These are phyloP conservation scores for Hydroisotoma schaefferi DNA, from an alignment of 2,888 invertebrate genomes.

Conservation along the genomic window DNA sequence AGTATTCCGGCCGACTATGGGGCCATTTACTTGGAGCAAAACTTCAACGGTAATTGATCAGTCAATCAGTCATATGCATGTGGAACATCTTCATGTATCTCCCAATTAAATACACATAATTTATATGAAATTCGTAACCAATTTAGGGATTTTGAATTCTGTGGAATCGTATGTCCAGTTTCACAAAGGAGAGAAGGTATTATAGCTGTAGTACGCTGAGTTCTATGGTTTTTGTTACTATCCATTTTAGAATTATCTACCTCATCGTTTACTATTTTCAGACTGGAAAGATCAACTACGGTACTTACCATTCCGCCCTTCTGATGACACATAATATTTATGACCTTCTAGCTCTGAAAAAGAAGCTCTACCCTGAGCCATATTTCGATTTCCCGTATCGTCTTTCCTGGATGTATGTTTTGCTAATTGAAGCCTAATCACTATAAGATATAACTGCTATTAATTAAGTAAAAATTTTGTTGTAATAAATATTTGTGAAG, in stretches of 20 bases:
- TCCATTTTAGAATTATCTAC: not conserved
- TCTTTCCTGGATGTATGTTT: conserved; percentile 59
- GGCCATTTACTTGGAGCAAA: conserved; percentile 66
- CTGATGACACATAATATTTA: conserved; percentile 65
- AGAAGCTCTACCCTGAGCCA: conserved; percentile 63
- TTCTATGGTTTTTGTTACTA: not conserved
- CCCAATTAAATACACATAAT: conserved; percentile 54
- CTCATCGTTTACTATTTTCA: conserved; percentile 33
- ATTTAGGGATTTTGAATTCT: conserved; percentile 69
- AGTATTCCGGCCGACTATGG: conserved; percentile 88
- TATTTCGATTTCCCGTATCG: conserved; percentile 64
- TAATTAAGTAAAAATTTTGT: too few species aligned
- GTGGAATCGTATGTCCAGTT: conserved; percentile 62
- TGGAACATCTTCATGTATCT: conserved; percentile 11
- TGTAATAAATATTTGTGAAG: conserved; percentile 50
- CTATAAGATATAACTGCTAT: too few species aligned
- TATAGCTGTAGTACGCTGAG: not conserved
- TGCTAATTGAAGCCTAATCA: too few species aligned
- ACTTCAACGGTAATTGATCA: conserved; percentile 64
- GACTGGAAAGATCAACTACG: conserved; percentile 67
- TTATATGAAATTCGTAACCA: conserved; percentile 52
- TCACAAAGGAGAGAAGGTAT: conserved; percentile 42
- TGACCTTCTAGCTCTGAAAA: conserved; percentile 65
- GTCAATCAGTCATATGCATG: not conserved
- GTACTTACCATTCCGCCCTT: conserved; percentile 85